Conservation (phyloP, 2,113 vertebrate species). For the Megaptera novaeangliae region DNA sequence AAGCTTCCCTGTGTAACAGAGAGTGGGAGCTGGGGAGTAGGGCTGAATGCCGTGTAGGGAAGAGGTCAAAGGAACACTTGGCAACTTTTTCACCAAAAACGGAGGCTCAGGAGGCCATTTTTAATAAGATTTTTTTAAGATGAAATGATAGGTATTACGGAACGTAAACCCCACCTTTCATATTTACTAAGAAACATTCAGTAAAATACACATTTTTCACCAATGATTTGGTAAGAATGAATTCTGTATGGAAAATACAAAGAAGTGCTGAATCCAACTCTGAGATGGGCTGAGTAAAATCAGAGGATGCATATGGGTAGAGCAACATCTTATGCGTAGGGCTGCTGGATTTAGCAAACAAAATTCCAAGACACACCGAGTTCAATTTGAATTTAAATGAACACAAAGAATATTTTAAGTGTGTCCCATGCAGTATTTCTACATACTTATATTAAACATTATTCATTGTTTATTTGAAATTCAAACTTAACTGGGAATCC, state of each 20-base stretch:
- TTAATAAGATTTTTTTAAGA: not conserved
- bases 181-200: not conserved
- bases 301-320: not conserved
- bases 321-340: not conserved
- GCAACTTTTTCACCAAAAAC: not conserved
- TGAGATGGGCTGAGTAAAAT: not conserved
- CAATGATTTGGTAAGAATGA: not conserved
- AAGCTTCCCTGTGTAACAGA: not conserved
- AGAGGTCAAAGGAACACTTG: not conserved
- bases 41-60: not conserved
- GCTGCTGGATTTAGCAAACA: not conserved
- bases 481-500: not conserved
- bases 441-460: not conserved
- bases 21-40: not conserved
- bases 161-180: not conserved
- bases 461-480: not conserved
- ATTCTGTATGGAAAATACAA: not conserved
- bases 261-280: not conserved
- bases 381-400: constrained; percentile 33
- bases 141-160: not conserved
- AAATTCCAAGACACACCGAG: not conserved
- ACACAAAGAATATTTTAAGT: not conserved
- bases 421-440: not conserved
- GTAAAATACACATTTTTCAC: not conserved
- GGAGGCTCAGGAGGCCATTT: not conserved